Evolutionary conservation across 35 echinoderm and acorn worm species (phyloP).

Genomic region (Heliocidaris tuberculata): DNA sequence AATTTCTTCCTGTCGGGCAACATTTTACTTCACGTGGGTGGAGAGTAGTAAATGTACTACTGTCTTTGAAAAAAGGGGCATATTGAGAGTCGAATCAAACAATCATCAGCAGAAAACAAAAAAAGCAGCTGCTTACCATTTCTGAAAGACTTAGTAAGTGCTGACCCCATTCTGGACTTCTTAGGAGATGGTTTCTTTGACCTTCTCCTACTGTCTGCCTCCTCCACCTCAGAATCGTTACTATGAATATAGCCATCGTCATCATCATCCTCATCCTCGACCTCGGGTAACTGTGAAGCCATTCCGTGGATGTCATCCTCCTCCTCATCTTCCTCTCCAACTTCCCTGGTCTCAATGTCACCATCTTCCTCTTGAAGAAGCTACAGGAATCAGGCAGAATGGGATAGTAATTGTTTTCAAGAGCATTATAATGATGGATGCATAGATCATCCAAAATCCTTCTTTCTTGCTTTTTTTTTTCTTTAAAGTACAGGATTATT

Average conservation of each 20-base stretch:
- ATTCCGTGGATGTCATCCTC: constrained; percentile 64
- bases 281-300: constrained; percentile 51
- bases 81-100: too few relatives aligned
- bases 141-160: not conserved
- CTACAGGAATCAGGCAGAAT: not conserved
- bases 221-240: not conserved
- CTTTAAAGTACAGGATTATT: too few relatives aligned
- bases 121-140: not conserved
- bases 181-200: not conserved
- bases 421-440: too few relatives aligned
- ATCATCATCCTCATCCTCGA: constrained; percentile 33
- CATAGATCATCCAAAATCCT: too few relatives aligned
- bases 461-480: too few relatives aligned
- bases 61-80: too few relatives aligned
- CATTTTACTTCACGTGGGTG: too few relatives aligned
- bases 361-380: not conserved
- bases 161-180: not conserved
- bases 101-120: too few relatives aligned
- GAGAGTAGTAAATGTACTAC: too few relatives aligned
- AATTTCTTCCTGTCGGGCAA: too few relatives aligned
- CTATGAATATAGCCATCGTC: not conserved
- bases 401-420: not conserved
- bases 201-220: not conserved
- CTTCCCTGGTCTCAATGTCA: not conserved
- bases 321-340: not conserved